Conservation (phyloP, 1,140 invertebrate species). For the Ceratina calcarata region DNA sequence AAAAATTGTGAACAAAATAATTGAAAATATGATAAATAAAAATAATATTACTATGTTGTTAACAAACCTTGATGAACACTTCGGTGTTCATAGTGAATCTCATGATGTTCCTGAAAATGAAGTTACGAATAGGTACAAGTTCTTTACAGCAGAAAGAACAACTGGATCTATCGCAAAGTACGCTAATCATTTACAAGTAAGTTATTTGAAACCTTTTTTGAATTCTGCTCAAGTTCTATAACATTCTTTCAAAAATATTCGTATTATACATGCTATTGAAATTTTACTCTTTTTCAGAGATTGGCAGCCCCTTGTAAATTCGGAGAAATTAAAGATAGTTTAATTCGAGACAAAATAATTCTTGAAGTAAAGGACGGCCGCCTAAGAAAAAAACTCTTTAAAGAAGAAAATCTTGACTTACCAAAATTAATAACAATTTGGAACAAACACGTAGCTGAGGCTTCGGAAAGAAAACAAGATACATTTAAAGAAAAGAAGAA, state of each 20-base stretch:
- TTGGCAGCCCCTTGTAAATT: slow-evolving; percentile 63
- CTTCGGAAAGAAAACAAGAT: slow-evolving; percentile 23
- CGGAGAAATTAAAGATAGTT: slow-evolving; percentile 42
- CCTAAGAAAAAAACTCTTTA: slow-evolving; percentile 47
- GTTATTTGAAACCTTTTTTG: neutral
- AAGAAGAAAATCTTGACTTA: slow-evolving; percentile 51
- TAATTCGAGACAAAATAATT: slow-evolving; percentile 62
- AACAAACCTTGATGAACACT: slow-evolving; percentile 47
- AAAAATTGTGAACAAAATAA: slow-evolving; percentile 37
- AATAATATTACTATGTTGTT: slow-evolving; percentile 51
- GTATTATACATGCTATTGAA: too few species aligned
- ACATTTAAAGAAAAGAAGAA: slow-evolving; percentile 11
- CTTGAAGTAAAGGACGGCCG: slow-evolving; percentile 45
- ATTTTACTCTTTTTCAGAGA: slow-evolving; percentile 37
- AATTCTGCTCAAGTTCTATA: too few species aligned
- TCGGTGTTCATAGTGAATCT: too few species aligned
- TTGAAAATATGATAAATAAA: slow-evolving; percentile 30
- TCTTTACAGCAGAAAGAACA: slow-evolving; percentile 47
- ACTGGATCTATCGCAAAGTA: slow-evolving; percentile 51
- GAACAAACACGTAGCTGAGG: slow-evolving; percentile 26
- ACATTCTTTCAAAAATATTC: too few species aligned
- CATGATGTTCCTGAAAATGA: slow-evolving; percentile 54
- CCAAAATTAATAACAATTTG: slow-evolving; percentile 32
- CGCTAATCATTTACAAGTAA: slow-evolving; percentile 53
- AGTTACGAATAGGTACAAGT: slow-evolving; percentile 48